These are phyloP conservation scores for Psilopogon haemacephalus DNA, from an alignment of 2,113 vertebrate genomes.

Conservation along the genomic window DNA sequence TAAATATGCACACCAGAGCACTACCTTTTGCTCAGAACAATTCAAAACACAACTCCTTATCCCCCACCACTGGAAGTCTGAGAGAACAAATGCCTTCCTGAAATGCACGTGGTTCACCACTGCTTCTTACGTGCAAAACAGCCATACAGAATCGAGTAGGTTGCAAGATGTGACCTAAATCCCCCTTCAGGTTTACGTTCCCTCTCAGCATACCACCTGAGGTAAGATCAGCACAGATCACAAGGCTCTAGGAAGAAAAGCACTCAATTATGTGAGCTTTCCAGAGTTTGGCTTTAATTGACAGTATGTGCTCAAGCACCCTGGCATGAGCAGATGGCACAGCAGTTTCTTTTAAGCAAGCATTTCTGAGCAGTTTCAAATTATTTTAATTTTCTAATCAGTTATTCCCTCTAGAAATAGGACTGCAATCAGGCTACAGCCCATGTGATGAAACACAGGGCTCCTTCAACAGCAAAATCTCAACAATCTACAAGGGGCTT, in stretches of 20 bases:
- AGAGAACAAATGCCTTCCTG: rapidly evolving
- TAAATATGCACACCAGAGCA: not conserved
- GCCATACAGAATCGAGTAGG: not conserved
- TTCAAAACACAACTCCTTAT: not conserved
- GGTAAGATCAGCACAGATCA: not conserved
- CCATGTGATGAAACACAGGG: not conserved
- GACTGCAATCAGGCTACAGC: not conserved
- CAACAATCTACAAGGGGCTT: not conserved
- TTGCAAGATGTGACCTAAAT: not conserved
- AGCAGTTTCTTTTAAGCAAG: not conserved
- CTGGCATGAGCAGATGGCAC: not conserved
- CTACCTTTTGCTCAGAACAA: not conserved
- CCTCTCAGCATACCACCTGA: not conserved
- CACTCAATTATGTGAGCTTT: not conserved
- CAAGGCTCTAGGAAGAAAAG: not conserved
- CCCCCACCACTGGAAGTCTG: not conserved
- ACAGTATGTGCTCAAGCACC: not conserved
- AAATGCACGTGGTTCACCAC: rapidly evolving
- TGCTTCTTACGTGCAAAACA: not conserved
- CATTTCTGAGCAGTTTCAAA: not conserved
- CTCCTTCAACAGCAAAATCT: not conserved
- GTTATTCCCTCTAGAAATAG: not conserved
- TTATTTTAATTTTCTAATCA: not conserved
- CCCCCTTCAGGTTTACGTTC: not conserved
- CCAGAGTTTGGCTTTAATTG: not conserved